Base-by-base conservation (phyloP, 2,888 invertebrate genomes). In the Megalurothrips usitatus region DNA sequence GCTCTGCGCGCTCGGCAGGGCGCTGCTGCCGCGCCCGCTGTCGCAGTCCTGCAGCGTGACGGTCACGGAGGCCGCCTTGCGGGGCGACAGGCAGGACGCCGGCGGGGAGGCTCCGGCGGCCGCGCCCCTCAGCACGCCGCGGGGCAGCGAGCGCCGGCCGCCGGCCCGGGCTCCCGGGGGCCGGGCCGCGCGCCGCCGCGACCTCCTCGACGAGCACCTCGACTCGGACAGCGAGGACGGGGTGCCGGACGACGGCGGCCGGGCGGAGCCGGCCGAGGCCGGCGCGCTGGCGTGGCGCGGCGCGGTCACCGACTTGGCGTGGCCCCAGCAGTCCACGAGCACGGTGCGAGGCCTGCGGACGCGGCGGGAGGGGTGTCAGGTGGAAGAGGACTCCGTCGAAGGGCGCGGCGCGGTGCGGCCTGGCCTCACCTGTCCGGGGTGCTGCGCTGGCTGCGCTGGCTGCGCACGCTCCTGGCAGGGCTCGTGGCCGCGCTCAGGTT, bases 21-120 rank as follows among this genome's bases (percentile, higher is more conserved):
- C 23, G 68, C 68, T 75, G 68, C 68, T 75, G 68, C 68, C 68
- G 68, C 68, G 68, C 23, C 68, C 68, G 68, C 68, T 75, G 68
- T 75, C 68, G 68, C 68, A 75, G 68, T 75, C 68, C 68, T 23
- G 68, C 4, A 26, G 26, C 11, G 26, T 12, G 26, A 26, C 68
- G 26, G 68, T 11, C 68, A 75, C 9, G 68, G 23, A 75, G 23
- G 68, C 68, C 23, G 68, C 68, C 26, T 75, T 75, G 23, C 68
- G 68, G 23, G 68, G 68, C 23, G 68, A 75, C 26, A 26, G 68
- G 68, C 68, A 75, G 23, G 68, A 75, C 23, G 68, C 23, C 9
- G 68, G 10, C 52, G 52, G 10, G 52, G 34, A 58, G 4, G 58
- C 58, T 17, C 14, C 19, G 58, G 19, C 58, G 14, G 14, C 68